A percentile compares a stretch with the other conserved stretches of the same genome.
Conservation (phyloP, 1,140 invertebrate species). For the Elymnias hypermnestra region DNA sequence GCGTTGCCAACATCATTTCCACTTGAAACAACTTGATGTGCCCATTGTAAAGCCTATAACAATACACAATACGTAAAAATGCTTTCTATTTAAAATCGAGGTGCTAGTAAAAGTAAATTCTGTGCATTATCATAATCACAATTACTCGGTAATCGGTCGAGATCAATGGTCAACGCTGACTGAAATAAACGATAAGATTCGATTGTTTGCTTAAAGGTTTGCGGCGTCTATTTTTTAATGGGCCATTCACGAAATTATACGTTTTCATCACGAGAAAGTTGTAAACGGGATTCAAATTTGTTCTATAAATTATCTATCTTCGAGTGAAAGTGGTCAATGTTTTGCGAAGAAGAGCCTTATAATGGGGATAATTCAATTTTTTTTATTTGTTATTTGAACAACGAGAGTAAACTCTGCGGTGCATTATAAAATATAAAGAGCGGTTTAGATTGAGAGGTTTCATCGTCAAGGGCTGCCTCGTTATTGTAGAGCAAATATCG, state of each 20-base stretch:
- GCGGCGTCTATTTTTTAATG: constrained; percentile 49
- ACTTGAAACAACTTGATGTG: constrained; percentile 22
- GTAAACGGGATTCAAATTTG: constrained; percentile 52
- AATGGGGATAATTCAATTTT: constrained; percentile 14
- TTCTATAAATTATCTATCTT: constrained; percentile 49
- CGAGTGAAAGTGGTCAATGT: constrained; percentile 51
- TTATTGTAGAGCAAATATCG: constrained; percentile 52
- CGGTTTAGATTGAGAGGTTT: constrained; percentile 33
- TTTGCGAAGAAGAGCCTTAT: constrained; percentile 21
- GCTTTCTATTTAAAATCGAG: constrained; percentile 54
- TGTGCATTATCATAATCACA: constrained; percentile 59
- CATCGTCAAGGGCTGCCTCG: constrained; percentile 34
- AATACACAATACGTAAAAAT: constrained; percentile 42
- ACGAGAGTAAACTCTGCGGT: constrained; percentile 7
- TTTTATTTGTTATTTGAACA: constrained; percentile 13
- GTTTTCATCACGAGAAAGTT: constrained; percentile 66
- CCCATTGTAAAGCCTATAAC: constrained; percentile 37
- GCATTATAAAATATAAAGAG: constrained; percentile 23
- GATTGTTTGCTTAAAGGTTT: constrained; percentile 57
- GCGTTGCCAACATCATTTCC: constrained; percentile 14
- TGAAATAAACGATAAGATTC: constrained; percentile 43
- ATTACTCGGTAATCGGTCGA: constrained; percentile 49
- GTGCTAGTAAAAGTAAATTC: constrained; percentile 52
- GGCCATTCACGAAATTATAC: constrained; percentile 63
- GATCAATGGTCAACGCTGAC: constrained; percentile 41